Conservation (phyloP, 2,797 vertebrate genomes). For the Coreius guichenoti region DNA sequence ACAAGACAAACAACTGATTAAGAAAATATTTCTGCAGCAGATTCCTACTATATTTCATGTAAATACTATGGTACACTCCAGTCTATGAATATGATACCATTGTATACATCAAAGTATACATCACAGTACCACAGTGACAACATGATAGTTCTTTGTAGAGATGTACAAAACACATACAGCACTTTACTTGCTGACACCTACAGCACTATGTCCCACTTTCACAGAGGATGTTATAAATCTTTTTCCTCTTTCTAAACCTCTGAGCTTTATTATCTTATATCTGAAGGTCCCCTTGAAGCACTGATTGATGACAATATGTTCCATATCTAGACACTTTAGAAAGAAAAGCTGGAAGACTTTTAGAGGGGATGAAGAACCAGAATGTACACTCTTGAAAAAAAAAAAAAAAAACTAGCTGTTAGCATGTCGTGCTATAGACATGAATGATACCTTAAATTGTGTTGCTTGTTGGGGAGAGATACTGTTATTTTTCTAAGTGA, state of each 20-base stretch:
- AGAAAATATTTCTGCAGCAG: not conserved
- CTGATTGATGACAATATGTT: constrained; percentile 33
- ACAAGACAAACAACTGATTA: not conserved
- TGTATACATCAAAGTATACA: not conserved
- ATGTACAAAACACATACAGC: not conserved
- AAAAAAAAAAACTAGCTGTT: not conserved
- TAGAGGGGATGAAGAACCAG: not conserved
- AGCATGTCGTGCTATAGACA: constrained; percentile 5
- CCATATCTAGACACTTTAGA: constrained; percentile 20
- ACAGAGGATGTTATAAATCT: constrained; percentile 12
- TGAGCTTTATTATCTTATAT: constrained; percentile 39
- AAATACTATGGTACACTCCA: not conserved
- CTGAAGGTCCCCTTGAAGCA: constrained; percentile 34
- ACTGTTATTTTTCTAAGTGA: constrained; percentile 1
- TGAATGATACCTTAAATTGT: constrained; percentile 14
- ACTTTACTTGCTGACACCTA: constrained; percentile 20
- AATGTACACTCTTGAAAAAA: not conserved
- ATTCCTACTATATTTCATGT: not conserved
- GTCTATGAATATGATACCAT: not conserved
- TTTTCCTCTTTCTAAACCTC: constrained; percentile 26
- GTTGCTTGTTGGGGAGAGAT: constrained; percentile 6
- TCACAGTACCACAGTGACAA: not conserved
- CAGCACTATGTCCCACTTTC: not conserved
- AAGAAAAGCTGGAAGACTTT: constrained; percentile 22
- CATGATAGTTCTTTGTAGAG: not conserved